Base-by-base conservation (phyloP, 1,140 invertebrate species). In the Pseudomyrmex dendroicus region DNA sequence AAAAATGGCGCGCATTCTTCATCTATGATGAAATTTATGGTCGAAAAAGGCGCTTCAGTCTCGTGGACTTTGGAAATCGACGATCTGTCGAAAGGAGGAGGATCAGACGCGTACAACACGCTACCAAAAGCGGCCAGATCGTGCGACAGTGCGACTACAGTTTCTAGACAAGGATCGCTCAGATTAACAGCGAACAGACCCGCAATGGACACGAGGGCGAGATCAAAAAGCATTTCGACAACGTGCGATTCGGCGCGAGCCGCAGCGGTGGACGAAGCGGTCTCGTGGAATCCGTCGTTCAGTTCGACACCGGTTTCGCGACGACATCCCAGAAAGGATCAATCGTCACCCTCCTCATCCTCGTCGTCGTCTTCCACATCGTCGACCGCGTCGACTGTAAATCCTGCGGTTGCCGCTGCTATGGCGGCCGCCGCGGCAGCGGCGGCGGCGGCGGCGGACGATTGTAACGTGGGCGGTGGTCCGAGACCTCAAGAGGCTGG, bases 51-150 rank as follows among this genome's bases (percentile, higher is more conserved):
- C 59, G 97, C 97, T 90, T 98, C 97, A 0, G 97, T 98, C 13
- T 97, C 97, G 77, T 98, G 97, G 96, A 97, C 97, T 2, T 92
- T 98, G 12, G 97, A 98, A 89, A 96, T 98, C 83, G 96, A 96
- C 66, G 97, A 89, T 44, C 95, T 95, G 7, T 95, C 96, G 0
- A 96, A 97, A 84, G 95, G 46, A 84, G 95, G 46, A 9, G 25
- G 62, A 22, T 61, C 82, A 0, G 86, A 88, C n/a, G 78, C 83
- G 2, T 63, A 73, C 10, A 72, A 57, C 48, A 86, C 83, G 10
- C 48, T 84, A 12, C 61, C 89, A n/a, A 87, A 90, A 63, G 78
- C 82, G 15, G 50, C 67, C 5, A 88, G 80, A 22, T 20, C 83
- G 5, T 63, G 84, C 7, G 83, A 44, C 8, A 52, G 17, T 4